Conservation (phyloP, 2,888 invertebrate genomes). For the Bibio marci region DNA sequence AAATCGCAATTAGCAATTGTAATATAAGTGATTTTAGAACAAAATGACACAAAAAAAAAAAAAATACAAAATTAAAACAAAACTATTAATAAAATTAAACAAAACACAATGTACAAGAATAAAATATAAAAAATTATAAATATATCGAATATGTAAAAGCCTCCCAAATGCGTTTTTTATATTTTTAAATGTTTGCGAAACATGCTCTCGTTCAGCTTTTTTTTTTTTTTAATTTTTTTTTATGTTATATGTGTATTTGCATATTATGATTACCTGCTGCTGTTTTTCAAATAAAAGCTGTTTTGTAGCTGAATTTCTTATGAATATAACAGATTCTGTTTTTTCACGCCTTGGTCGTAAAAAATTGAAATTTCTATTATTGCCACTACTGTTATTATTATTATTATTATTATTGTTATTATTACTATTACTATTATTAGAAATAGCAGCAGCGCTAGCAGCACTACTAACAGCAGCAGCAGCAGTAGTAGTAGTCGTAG, state of each 20-base stretch:
- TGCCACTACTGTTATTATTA: slow-evolving; percentile 3
- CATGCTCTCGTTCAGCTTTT: too few species aligned
- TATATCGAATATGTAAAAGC: not conserved
- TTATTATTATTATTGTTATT: not conserved
- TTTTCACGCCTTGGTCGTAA: slow-evolving; percentile 65
- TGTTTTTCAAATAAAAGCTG: slow-evolving; percentile 28
- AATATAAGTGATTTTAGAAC: not conserved
- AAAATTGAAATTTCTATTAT: slow-evolving; percentile 26
- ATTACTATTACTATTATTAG: too few species aligned
- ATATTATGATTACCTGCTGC: slow-evolving; percentile 21
- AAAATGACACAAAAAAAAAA: not conserved
- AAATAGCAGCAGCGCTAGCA: not conserved
- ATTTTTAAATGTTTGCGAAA: not conserved
- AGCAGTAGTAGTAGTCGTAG: slow-evolving; percentile 5
- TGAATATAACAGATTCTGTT: slow-evolving; percentile 74
- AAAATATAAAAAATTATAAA: not conserved
- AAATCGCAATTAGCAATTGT: not conserved
- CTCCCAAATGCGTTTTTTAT: not conserved
- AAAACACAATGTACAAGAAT: not conserved
- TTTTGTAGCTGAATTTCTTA: slow-evolving; percentile 41
- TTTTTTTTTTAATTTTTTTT: slow-evolving; percentile 6
- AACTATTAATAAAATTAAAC: not conserved
- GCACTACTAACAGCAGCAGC: not conserved
- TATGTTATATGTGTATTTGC: slow-evolving; percentile 7
- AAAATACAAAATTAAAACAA: not conserved